Percentiles rank a stretch among this genome's conserved stretches.
Evolutionary conservation across 2,797 vertebrate genomes (phyloP).

Genomic region (Aldrovandia affinis): DNA sequence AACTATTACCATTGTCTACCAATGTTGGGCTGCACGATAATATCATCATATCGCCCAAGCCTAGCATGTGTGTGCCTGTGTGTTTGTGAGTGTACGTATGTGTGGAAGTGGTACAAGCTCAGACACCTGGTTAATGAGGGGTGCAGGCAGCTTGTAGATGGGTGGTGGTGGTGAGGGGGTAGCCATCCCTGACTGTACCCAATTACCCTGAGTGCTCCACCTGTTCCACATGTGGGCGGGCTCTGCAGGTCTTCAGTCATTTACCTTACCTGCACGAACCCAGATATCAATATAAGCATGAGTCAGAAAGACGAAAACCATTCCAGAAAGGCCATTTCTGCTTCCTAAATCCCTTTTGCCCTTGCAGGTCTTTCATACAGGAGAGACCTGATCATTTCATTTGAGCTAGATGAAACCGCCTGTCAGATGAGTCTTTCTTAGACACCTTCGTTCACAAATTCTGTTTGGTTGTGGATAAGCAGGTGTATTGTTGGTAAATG

Average conservation of each 20-base stretch:
- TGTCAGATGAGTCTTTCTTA: conserved; percentile 3
- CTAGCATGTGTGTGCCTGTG: neutral
- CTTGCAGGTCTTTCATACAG: too few species aligned
- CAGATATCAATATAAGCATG: too few species aligned
- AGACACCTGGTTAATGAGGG: conserved; percentile 40
- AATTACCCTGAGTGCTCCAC: conserved; percentile 63
- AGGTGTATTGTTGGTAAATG: neutral
- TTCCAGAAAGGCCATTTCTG: too few species aligned
- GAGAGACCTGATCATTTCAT: too few species aligned
- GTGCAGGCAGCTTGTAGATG: conserved; percentile 20
- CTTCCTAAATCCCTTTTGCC: too few species aligned
- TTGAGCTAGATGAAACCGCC: too few species aligned
- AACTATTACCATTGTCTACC: too few species aligned
- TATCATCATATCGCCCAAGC: too few species aligned
- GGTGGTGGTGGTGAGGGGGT: neutral
- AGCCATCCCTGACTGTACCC: conserved; percentile 39
- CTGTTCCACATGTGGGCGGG: neutral
- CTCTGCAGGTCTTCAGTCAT: neutral
- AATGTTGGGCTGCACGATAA: conserved; percentile 5
- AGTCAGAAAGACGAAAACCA: too few species aligned
- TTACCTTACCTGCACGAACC: neutral
- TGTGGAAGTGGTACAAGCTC: conserved; percentile 29
- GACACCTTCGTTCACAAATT: neutral
- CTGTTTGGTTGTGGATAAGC: neutral
- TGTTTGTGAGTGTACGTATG: neutral